Evolutionary conservation across 2,113 vertebrate genomes (phyloP).

Genomic region (Columba livia): DNA sequence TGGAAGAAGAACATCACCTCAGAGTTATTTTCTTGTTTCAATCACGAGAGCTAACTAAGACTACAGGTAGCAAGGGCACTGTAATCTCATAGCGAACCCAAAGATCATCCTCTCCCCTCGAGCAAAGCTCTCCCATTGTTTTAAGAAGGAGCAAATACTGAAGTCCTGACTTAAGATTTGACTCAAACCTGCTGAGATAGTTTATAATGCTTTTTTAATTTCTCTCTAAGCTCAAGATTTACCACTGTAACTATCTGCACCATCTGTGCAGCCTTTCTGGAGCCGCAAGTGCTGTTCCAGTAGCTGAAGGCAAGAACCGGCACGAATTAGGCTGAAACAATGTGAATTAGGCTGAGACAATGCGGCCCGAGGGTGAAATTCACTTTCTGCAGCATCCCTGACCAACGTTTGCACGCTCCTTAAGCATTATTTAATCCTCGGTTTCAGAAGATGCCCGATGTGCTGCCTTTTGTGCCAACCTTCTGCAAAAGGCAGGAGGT

Average conservation of each 20-base stretch:
- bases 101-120: background rate
- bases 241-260: background rate
- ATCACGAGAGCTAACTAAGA: background rate
- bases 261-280: background rate
- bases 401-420: background rate
- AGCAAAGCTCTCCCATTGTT: background rate
- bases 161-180: background rate
- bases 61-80: background rate
- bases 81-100: background rate
- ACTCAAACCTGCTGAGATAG: background rate
- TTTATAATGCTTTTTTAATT: background rate
- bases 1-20: conserved; percentile 43
- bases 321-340: background rate
- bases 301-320: background rate
- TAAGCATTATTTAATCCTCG: background rate
- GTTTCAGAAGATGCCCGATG: background rate
- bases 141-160: background rate
- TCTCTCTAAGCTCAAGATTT: background rate
- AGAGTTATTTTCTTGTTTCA: background rate
- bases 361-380: background rate
- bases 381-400: background rate
- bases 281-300: background rate
- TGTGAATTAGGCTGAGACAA: background rate
- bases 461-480: background rate
- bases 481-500: background rate